Evolutionary conservation across 1,140 invertebrate genomes (phyloP).

Genomic region (Orchestia grillus): DNA sequence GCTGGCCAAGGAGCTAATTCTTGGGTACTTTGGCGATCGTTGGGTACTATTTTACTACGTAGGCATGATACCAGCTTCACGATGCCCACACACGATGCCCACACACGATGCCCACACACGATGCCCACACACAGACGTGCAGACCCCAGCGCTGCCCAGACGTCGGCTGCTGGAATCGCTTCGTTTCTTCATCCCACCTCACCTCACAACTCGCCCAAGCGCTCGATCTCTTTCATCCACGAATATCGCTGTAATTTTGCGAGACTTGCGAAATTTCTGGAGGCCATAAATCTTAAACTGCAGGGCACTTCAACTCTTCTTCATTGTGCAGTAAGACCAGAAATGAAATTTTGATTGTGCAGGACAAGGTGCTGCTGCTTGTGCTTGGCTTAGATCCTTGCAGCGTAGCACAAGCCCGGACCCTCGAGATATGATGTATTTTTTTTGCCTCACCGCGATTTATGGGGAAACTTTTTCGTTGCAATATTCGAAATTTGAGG

Average conservation of each 20-base stretch:
- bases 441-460: no score
- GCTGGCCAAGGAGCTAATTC: no score
- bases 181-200: background rate
- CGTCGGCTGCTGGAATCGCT: background rate
- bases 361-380: background rate
- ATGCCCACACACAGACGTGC: background rate
- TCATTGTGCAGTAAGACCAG: background rate
- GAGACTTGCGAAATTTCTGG: background rate
- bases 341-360: background rate
- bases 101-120: background rate
- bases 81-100: background rate
- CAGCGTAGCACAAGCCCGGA: no score
- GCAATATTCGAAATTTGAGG: no score
- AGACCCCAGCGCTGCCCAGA: no score
- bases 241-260: background rate
- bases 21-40: no score
- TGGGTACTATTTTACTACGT: background rate
- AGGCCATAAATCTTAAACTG: background rate
- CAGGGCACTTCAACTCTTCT: background rate
- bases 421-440: no score
- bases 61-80: background rate
- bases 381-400: no score
- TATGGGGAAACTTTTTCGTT: no score
- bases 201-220: background rate
- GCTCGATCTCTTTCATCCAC: background rate